A percentile compares a stretch with the other conserved stretches of the same genome.
These are phyloP conservation scores for Cataglyphis altisquamis DNA, from an alignment of 2,888 invertebrate species.

Conservation along the genomic window DNA sequence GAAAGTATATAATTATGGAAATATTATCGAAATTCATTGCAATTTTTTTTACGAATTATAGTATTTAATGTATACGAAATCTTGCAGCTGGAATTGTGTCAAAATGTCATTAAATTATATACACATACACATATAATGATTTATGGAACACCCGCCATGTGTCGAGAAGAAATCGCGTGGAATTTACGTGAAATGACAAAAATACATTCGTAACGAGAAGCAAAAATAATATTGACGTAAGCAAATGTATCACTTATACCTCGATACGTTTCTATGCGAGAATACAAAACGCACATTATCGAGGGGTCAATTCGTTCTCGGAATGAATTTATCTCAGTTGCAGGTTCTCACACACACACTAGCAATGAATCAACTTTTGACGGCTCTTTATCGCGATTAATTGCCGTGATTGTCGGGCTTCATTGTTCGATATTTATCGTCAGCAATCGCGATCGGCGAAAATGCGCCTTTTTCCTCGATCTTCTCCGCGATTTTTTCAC, in stretches of 20 bases:
- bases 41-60: conserved; percentile 1
- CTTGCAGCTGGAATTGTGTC: neutral
- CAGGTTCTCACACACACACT: conserved; percentile 1
- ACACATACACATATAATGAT: neutral
- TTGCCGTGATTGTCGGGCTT: conserved; percentile 21
- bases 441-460: neutral
- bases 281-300: conserved; percentile 38
- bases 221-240: neutral
- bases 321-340: conserved; percentile 49
- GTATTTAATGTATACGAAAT: neutral
- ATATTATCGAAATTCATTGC: neutral
- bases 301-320: conserved; percentile 37
- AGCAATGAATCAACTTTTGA: conserved; percentile 8
- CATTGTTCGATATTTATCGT: conserved; percentile 47
- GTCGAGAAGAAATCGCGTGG: neutral
- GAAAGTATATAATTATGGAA: neutral
- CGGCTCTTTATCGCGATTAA: conserved; percentile 41
- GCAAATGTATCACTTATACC: neutral
- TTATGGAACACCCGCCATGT: neutral
- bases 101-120: neutral
- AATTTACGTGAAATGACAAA: neutral
- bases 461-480: neutral
- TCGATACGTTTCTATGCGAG: too few species aligned
- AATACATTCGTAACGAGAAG: neutral
- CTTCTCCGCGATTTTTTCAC: neutral